These are phyloP conservation scores for Calcarius lapponicus DNA, from an alignment of 2,797 vertebrate genomes.

Conservation along the genomic window DNA sequence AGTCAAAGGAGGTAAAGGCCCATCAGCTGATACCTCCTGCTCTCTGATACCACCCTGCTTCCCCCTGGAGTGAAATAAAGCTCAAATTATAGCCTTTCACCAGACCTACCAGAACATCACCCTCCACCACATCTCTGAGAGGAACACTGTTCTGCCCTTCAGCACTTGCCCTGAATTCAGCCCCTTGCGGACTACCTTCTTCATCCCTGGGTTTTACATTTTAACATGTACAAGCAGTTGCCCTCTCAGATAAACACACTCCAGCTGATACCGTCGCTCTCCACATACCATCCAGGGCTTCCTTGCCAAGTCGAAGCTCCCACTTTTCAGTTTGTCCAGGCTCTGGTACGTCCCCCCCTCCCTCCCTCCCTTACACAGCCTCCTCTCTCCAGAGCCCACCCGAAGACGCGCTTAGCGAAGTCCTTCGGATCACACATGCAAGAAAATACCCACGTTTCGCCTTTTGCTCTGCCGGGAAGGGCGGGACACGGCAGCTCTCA, in stretches of 20 bases:
- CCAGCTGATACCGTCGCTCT: rapidly evolving
- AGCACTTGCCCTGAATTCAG: neutral
- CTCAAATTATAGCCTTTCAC: neutral
- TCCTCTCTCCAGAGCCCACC: too few species aligned
- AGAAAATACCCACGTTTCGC: rapidly evolving
- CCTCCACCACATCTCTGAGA: neutral
- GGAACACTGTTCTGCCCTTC: neutral
- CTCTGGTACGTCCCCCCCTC: neutral
- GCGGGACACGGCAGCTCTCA: rapidly evolving
- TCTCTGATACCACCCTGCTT: neutral
- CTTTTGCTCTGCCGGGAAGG: rapidly evolving
- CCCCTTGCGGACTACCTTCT: rapidly evolving
- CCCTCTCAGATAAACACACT: neutral
- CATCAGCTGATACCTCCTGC: neutral
- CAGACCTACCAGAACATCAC: neutral
- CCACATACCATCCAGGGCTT: neutral
- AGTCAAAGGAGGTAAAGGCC: neutral
- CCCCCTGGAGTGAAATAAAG: neutral
- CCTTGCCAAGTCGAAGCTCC: neutral
- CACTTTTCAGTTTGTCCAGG: neutral
- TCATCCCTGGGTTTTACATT: neutral
- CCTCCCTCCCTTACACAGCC: neutral
- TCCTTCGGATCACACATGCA: rapidly evolving
- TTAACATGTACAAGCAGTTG: rapidly evolving
- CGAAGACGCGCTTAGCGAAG: rapidly evolving